These are phyloP conservation scores for Aphrocallistes beatrix DNA, from an alignment of 37 sponge, comb jelly and placozoan species.

Conservation along the genomic window DNA sequence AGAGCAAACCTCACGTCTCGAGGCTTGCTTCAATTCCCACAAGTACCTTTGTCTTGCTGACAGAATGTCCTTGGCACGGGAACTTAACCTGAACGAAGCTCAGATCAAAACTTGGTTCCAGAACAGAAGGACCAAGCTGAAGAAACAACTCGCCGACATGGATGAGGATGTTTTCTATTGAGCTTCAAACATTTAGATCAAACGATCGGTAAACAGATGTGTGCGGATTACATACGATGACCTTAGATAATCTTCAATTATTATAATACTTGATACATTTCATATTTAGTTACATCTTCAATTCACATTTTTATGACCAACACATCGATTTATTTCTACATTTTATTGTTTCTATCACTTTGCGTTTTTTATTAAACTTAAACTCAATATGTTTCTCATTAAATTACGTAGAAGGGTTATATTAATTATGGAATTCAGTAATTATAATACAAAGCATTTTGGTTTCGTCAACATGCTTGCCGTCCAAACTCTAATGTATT, in stretches of 20 bases:
- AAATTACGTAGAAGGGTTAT: no score
- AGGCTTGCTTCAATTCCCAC: not conserved
- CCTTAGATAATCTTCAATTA: not conserved
- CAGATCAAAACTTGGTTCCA: constrained; percentile 8
- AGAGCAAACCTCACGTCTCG: not conserved
- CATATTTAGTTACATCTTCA: not conserved
- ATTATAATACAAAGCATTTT: no score
- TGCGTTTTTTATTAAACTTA: not conserved
- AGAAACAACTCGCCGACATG: not conserved
- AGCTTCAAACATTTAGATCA: not conserved
- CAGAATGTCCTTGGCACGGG: not conserved
- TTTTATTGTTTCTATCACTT: not conserved
- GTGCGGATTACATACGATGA: not conserved
- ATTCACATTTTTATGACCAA: no score
- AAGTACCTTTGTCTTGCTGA: constrained; percentile 1
- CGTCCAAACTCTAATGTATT: no score
- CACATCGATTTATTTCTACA: not conserved
- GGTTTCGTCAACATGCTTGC: no score
- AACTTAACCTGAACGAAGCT: not conserved
- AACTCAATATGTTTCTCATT: no score
- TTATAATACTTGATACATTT: not conserved
- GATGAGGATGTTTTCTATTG: not conserved
- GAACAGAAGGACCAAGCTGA: not conserved
- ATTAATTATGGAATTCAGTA: no score
- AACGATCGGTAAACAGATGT: not conserved